phyloP scores from a whole-genome alignment of 2,888 invertebrate species.

The Oscheius myriophilus region DNA sequence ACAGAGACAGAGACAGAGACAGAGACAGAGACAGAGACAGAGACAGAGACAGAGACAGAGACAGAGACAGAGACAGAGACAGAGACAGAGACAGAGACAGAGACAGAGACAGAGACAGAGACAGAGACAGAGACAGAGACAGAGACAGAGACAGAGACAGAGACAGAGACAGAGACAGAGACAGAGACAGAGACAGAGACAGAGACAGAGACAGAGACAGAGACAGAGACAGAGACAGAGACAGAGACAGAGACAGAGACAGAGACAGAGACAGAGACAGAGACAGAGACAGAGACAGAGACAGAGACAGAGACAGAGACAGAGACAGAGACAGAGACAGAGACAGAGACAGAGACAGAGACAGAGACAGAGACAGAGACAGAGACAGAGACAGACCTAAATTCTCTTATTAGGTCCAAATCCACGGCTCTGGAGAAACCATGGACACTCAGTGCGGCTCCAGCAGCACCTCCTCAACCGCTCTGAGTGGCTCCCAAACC shows the following conservation, averaged over 20 bases:
- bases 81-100: neutral
- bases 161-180: neutral
- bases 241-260: neutral
- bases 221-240: neutral
- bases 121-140: neutral
- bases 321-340: neutral
- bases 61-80: neutral
- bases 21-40: neutral
- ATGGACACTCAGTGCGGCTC: slow-evolving; percentile 27
- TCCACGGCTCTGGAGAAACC: slow-evolving; percentile 30
- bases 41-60: neutral
- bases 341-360: neutral
- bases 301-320: neutral
- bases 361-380: neutral
- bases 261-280: slow-evolving; percentile 1
- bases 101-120: slow-evolving; percentile 1
- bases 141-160: neutral
- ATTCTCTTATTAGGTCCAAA: slow-evolving; percentile 12
- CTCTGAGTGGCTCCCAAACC: slow-evolving; percentile 18
- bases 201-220: neutral
- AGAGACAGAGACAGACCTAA: neutral
- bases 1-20: neutral
- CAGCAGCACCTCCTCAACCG: slow-evolving; percentile 25
- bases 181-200: neutral
- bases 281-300: neutral